These are phyloP conservation scores for Leptinotarsa undecemlineata DNA, from an alignment of 1,140 invertebrate genomes.

Conservation along the genomic window DNA sequence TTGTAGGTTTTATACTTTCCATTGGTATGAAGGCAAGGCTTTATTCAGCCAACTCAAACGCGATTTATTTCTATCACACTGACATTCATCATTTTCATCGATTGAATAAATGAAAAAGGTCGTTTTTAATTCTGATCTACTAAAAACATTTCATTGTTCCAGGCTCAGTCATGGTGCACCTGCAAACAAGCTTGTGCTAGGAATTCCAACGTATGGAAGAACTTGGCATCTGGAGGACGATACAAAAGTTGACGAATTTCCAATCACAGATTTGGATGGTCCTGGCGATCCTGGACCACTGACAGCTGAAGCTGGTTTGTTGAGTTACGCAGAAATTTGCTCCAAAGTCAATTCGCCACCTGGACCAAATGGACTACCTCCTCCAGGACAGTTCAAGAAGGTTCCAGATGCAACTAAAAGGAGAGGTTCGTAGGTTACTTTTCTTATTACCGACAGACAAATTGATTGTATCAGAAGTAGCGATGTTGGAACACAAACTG, in stretches of 20 bases:
- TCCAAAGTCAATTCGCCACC: constrained; percentile 35
- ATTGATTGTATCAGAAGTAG: too few relatives aligned
- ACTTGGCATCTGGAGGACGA: constrained; percentile 80
- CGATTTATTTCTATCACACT: too few relatives aligned
- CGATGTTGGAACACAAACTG: too few relatives aligned
- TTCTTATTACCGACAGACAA: too few relatives aligned
- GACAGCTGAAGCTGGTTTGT: constrained; percentile 72
- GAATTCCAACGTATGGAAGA: constrained; percentile 79
- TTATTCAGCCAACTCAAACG: too few relatives aligned
- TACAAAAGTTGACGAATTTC: constrained; percentile 73
- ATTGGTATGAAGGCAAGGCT: too few relatives aligned
- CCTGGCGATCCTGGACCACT: constrained; percentile 67
- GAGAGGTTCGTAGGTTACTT: constrained; percentile 58
- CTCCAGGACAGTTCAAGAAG: constrained; percentile 62
- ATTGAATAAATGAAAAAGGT: too few relatives aligned
- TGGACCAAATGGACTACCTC: constrained; percentile 52
- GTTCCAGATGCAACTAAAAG: constrained; percentile 75
- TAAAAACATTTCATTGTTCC: constrained; percentile 36
- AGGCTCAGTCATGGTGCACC: constrained; percentile 69
- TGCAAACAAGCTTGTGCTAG: constrained; percentile 79
- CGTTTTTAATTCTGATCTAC: too few relatives aligned
- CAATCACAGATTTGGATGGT: constrained; percentile 70
- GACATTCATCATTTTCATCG: too few relatives aligned
- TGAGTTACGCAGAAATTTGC: constrained; percentile 83
- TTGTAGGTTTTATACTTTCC: too few relatives aligned